Conservation (phyloP, 2,113 vertebrate species). For the Clarias gariepinus region DNA sequence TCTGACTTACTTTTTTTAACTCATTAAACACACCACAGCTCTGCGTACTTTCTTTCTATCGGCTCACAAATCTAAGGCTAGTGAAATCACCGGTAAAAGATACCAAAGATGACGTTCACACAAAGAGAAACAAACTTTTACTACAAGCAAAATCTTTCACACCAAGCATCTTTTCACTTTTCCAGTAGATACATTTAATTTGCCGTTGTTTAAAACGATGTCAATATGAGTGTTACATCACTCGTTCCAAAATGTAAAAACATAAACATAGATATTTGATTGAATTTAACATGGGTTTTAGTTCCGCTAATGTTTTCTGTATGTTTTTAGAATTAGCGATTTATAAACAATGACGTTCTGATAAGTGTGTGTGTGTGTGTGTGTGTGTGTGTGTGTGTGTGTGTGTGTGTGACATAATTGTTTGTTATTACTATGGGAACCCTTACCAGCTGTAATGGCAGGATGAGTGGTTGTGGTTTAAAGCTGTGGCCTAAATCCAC, state of each 20-base stretch:
- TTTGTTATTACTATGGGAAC: constrained; percentile 49
- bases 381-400: constrained; percentile 28
- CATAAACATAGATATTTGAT: not conserved
- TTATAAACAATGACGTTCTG: not conserved
- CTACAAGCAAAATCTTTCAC: not conserved
- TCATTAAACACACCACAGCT: not conserved
- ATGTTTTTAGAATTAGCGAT: not conserved
- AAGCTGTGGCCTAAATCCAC: constrained; percentile 39
- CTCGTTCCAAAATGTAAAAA: not conserved
- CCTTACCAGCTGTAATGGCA: constrained; percentile 43
- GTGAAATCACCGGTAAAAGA: not conserved
- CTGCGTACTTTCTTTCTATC: not conserved
- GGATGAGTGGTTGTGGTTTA: constrained; percentile 47
- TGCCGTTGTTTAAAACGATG: not conserved
- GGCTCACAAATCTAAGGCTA: not conserved
- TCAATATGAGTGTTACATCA: not conserved
- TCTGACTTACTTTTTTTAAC: not conserved
- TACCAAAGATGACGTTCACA: not conserved
- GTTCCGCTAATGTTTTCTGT: not conserved
- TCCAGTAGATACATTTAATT: not conserved
- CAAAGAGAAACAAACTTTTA: not conserved
- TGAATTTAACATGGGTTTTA: not conserved
- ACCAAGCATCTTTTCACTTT: no score
- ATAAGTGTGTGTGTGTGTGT: constrained; percentile 15
- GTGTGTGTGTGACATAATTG: constrained; percentile 42